Evolutionary conservation across 2,113 vertebrate species (phyloP).

Genomic region (Cephalophus harveyi): DNA sequence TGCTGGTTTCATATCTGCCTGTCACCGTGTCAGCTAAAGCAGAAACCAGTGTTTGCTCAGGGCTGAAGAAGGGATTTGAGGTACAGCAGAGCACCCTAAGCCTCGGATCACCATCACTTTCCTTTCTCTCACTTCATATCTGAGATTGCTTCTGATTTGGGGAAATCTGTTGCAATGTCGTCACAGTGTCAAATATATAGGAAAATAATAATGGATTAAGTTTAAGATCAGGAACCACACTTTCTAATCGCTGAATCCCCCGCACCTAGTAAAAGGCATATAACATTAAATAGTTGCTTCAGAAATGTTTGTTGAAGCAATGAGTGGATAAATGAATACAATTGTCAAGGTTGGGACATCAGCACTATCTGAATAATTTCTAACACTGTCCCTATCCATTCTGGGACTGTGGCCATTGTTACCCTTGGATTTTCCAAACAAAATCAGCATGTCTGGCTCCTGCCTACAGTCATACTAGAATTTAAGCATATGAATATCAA

Average conservation of each 20-base stretch:
- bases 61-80: constrained; percentile 70
- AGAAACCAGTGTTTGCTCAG: constrained; percentile 64
- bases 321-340: background rate
- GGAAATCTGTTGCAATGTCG: background rate
- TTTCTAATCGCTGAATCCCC: background rate
- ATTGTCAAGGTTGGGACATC: background rate
- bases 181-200: background rate
- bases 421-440: background rate
- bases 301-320: background rate
- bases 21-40: background rate
- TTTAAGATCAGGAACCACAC: background rate
- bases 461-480: background rate
- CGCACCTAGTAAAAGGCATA: background rate
- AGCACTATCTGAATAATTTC: background rate
- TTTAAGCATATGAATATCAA: background rate
- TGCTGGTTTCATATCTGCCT: constrained; percentile 71
- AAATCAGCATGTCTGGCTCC: background rate
- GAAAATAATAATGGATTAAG: background rate
- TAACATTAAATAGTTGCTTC: background rate
- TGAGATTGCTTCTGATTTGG: background rate
- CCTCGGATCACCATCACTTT: background rate
- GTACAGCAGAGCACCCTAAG: constrained; percentile 34
- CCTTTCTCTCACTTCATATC: background rate
- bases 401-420: background rate
- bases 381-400: background rate